Conservation (phyloP, 1,140 invertebrate species). For the Tigriopus japonicus region DNA sequence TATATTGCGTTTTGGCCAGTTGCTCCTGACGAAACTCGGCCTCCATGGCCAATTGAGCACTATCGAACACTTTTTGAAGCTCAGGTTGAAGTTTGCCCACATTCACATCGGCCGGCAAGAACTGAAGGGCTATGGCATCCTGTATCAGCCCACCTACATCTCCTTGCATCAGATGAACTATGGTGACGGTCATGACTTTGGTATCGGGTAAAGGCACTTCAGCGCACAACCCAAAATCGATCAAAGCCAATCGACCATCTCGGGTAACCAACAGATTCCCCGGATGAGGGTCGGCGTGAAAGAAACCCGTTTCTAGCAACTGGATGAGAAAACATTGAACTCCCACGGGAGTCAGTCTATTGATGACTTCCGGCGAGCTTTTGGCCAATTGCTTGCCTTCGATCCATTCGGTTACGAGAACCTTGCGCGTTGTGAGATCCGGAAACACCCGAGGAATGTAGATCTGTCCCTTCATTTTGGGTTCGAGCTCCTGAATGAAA, state of each 20-base stretch:
- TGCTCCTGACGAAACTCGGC: neutral
- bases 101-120: slow-evolving; percentile 4
- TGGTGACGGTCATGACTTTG: neutral
- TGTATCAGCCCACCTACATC: slow-evolving; percentile 1
- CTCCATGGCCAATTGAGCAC: slow-evolving; percentile 1
- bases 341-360: slow-evolving; percentile 6
- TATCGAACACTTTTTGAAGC: slow-evolving; percentile 7
- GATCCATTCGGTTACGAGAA: slow-evolving; percentile 8
- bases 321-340: slow-evolving; percentile 9
- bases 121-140: slow-evolving; percentile 4
- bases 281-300: slow-evolving; percentile 10
- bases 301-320: slow-evolving; percentile 2
- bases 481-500: neutral
- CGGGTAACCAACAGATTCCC: slow-evolving; percentile 4
- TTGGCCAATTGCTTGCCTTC: slow-evolving; percentile 8
- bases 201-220: slow-evolving; percentile 7
- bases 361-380: neutral
- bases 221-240: slow-evolving; percentile 7
- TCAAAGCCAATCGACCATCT: neutral
- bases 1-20: neutral
- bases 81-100: neutral
- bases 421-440: slow-evolving; percentile 4
- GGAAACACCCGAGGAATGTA: neutral
- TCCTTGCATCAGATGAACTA: slow-evolving; percentile 12
- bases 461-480: neutral